phyloP scores from a whole-genome alignment of 2,888 invertebrate species.

The Pediacus dermestoides region DNA sequence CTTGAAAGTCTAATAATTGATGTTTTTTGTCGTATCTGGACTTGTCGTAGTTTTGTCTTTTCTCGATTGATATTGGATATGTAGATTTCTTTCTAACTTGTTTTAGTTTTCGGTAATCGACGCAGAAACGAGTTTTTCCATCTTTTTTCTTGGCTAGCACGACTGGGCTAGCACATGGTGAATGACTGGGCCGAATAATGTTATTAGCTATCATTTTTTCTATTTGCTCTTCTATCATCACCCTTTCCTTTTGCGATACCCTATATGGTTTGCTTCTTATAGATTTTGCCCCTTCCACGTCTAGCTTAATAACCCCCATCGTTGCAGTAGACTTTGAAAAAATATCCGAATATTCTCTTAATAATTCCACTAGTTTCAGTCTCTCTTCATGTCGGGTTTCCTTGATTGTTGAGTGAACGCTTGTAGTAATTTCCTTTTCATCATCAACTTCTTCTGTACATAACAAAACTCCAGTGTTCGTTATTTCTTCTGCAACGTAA shows the following conservation, averaged over 20 bases:
- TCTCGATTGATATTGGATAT: slow-evolving; percentile 24
- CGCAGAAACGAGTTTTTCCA: slow-evolving; percentile 19
- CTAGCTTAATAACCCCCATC: slow-evolving; percentile 21
- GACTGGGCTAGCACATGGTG: slow-evolving; percentile 16
- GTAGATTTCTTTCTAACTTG: slow-evolving; percentile 20
- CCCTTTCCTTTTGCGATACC: slow-evolving; percentile 22
- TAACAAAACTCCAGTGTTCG: no score
- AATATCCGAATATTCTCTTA: no score
- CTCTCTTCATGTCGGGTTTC: no score
- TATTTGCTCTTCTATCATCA: slow-evolving; percentile 20
- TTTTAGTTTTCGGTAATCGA: slow-evolving; percentile 22
- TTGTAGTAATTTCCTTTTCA: no score
- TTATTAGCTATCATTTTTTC: slow-evolving; percentile 20
- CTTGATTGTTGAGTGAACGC: no score
- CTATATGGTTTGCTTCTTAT: slow-evolving; percentile 20
- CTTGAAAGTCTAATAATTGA: no score
- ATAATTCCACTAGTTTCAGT: no score
- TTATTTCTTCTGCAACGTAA: no score
- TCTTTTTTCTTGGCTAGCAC: slow-evolving; percentile 21
- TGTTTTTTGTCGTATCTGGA: no score
- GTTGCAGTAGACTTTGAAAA: slow-evolving; percentile 17
- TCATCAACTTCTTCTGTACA: no score
- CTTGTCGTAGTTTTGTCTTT: no score
- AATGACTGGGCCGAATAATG: slow-evolving; percentile 17
- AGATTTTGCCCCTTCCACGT: slow-evolving; percentile 16